These are phyloP conservation scores for Urocitellus parryii DNA, from an alignment of 2,113 vertebrate species.

Conservation along the genomic window DNA sequence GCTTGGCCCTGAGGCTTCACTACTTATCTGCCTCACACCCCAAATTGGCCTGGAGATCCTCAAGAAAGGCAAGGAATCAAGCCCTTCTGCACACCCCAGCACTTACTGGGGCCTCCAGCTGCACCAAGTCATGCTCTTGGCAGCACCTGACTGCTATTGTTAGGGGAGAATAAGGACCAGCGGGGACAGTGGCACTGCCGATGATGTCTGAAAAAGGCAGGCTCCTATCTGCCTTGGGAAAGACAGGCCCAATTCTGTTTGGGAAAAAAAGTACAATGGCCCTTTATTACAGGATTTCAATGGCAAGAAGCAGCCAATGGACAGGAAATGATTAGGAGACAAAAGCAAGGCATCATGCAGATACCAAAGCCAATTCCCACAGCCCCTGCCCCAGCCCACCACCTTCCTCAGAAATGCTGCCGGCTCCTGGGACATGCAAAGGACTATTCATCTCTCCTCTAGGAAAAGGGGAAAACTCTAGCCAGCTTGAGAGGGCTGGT, in stretches of 20 bases:
- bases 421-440: fast-evolving
- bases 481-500: not conserved
- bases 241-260: not conserved
- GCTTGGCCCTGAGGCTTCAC: too few relatives aligned
- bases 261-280: conserved; percentile 1
- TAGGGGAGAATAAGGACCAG: not conserved
- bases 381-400: too few relatives aligned
- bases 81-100: not conserved
- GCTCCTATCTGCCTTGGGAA: not conserved
- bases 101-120: not conserved
- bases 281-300: conserved; percentile 49
- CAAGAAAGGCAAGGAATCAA: not conserved
- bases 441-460: not conserved
- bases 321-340: conserved; percentile 31
- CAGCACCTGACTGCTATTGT: not conserved
- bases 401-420: not conserved
- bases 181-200: not conserved
- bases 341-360: not conserved
- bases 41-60: not conserved
- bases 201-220: not conserved
- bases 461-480: not conserved
- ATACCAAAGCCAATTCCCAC: not conserved
- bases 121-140: not conserved
- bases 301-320: not conserved
- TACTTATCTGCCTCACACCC: too few relatives aligned